A percentile compares a stretch with the other conserved stretches of the same genome.
Conservation (phyloP, 1,140 invertebrate genomes). For the Heterodera carotae region DNA sequence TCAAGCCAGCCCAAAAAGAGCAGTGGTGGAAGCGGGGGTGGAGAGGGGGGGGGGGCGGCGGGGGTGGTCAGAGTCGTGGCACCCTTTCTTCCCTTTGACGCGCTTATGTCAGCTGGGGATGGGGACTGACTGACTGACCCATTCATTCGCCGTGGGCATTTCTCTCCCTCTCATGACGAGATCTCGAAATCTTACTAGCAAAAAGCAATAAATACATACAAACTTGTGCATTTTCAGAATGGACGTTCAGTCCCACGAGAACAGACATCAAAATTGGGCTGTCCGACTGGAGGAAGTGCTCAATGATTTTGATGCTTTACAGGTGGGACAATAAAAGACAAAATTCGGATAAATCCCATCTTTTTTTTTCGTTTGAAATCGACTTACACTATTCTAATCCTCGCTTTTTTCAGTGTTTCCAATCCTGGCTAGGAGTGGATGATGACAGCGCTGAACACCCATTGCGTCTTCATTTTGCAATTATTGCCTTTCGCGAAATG, state of each 20-base stretch:
- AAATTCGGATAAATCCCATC: no score
- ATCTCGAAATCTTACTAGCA: background rate
- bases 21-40: no score
- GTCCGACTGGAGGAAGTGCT: conserved; percentile 36
- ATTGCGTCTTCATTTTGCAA: conserved; percentile 35
- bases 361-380: no score
- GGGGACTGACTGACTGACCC: no score
- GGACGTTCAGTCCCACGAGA: background rate
- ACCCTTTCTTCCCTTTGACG: background rate
- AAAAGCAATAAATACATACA: background rate
- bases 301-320: conserved; percentile 36
- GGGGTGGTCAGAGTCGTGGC: background rate
- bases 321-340: conserved; percentile 27
- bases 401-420: conserved; percentile 25
- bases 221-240: background rate
- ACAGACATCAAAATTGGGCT: conserved; percentile 26
- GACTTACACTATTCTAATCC: no score
- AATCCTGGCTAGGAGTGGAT: conserved; percentile 39
- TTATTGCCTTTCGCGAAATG: conserved; percentile 35
- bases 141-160: no score
- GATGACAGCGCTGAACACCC: conserved; percentile 40
- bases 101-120: no score
- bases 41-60: no score
- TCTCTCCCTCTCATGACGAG: background rate
- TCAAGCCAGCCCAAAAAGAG: background rate